Conservation (phyloP, 2,888 invertebrate species). For the Sussaba pulchella region DNA sequence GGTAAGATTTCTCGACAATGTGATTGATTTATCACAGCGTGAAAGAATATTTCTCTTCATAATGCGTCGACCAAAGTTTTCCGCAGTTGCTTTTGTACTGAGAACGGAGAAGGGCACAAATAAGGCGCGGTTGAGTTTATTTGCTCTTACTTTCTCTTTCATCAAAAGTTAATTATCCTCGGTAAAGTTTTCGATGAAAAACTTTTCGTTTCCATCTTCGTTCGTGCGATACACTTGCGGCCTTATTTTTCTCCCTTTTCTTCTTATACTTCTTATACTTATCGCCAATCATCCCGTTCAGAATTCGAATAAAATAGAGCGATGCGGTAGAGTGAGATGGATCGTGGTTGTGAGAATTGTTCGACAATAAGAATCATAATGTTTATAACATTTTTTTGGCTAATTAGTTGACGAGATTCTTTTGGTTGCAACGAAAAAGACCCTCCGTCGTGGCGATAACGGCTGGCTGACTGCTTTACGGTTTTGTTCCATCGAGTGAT, state of each 20-base stretch:
- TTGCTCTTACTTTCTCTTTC: background rate
- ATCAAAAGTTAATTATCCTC: conserved; percentile 21
- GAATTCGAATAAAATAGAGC: conserved; percentile 7
- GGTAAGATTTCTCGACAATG: conserved; percentile 38
- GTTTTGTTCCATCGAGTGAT: conserved; percentile 38
- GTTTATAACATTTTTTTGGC: conserved; percentile 47
- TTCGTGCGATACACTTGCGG: conserved; percentile 15
- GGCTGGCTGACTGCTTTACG: conserved; percentile 38
- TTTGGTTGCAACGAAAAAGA: conserved; percentile 21
- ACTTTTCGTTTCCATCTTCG: conserved; percentile 10
- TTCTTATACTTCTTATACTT: background rate
- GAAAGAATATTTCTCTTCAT: conserved; percentile 49
- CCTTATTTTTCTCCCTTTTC: background rate
- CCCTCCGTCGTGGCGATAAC: conserved; percentile 41
- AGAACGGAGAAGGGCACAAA: background rate
- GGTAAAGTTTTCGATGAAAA: conserved; percentile 17
- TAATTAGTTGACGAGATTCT: conserved; percentile 60
- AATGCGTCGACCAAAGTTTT: conserved; percentile 41
- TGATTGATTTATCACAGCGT: conserved; percentile 52
- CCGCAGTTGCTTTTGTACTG: conserved; percentile 16
- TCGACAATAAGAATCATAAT: conserved; percentile 54
- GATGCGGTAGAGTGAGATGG: conserved; percentile 5
- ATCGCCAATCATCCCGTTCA: background rate
- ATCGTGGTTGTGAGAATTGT: conserved; percentile 51
- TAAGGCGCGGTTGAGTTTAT: background rate